Base-by-base conservation (phyloP, 2,888 invertebrate genomes). In the Therioaphis trifolii region DNA sequence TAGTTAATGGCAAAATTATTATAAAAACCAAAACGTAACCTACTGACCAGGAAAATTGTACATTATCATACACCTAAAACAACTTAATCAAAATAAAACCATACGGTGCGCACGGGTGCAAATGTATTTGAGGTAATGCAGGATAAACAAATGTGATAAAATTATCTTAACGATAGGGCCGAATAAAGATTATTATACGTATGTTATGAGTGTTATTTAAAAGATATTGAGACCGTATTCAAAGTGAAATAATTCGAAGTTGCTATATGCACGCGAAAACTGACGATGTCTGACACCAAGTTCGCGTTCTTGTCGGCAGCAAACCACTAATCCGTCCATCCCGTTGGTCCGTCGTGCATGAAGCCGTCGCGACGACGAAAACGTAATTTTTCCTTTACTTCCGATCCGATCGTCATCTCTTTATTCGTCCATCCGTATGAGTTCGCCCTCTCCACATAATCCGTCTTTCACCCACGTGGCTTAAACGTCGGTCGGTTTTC, bases 241-340 rank as follows among this genome's bases (percentile, higher is more conserved):
- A 49, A 82, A 72, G 80, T 82, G 80, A 82, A 82, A 82, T 82
- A 82, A 82, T 82, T 82, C 80, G 74, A 82, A 82, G 72, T 80
- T 71, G 46, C 61, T 35, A 72, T 72, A 72, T 15, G 66, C n/a
- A 21, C 52, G 35, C 46, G 63, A n/a, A n/a, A n/a, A 55, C 61
- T 49, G 77, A 29, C 46, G 66, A 69, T 18, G 40, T 18, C 68
- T 35, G 68, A 14, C 21, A 11, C 29, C 35, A 27, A 11, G 63
- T 66, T n/a, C 21, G 46, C 49, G 35, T 29, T 24, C 24, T 40
- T 24, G 74, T 5, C 7, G 15, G 55, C 5, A 49, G n/a, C n/a
- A n/a, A n/a, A n/a, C n/a, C n/a, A n/a, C n/a, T 18, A 52, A 55
- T n/a, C 9, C 55, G 21, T 9, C 21, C 46, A 15, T 18, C 21